Percentiles rank a stretch among this genome's conserved stretches.
phyloP scores from a whole-genome alignment of 2,888 invertebrate species.

The Drosophila suboccidentalis region DNA sequence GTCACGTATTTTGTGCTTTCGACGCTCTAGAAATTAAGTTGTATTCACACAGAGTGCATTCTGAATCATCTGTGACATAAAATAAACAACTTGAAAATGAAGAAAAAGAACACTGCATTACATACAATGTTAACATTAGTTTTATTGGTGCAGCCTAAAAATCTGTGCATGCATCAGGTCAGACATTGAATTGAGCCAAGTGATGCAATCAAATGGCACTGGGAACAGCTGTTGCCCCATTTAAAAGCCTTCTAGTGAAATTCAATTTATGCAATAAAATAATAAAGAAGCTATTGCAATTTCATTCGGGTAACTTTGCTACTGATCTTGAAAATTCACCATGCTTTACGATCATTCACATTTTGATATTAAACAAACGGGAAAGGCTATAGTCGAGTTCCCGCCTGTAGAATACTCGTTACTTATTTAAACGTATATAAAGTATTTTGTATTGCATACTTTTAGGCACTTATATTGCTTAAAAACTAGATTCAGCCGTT shows the following conservation, averaged over 20 bases:
- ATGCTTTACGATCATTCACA: not conserved
- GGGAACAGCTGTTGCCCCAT: constrained; percentile 2
- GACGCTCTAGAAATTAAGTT: not conserved
- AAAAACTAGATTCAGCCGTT: too few species aligned
- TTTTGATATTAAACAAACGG: too few species aligned
- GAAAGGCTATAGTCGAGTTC: too few species aligned
- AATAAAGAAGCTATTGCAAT: not conserved
- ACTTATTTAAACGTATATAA: too few species aligned
- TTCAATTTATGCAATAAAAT: constrained; percentile 8
- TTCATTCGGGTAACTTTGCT: not conserved
- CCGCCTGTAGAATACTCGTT: too few species aligned
- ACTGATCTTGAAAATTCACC: not conserved
- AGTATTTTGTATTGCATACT: too few species aligned
- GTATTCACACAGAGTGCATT: not conserved
- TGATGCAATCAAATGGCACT: not conserved
- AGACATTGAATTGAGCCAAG: constrained; percentile 1
- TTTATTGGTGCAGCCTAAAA: constrained; percentile 12
- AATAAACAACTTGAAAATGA: not conserved
- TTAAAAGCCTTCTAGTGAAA: constrained; percentile 6
- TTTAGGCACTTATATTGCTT: too few species aligned
- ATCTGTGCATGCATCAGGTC: constrained; percentile 6
- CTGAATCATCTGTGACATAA: constrained; percentile 18
- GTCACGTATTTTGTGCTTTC: not conserved
- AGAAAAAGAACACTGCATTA: not conserved
- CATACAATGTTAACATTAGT: not conserved